These are phyloP conservation scores for Pangasius mekongensis DNA, from an alignment of 2,797 vertebrate species.

Conservation along the genomic window DNA sequence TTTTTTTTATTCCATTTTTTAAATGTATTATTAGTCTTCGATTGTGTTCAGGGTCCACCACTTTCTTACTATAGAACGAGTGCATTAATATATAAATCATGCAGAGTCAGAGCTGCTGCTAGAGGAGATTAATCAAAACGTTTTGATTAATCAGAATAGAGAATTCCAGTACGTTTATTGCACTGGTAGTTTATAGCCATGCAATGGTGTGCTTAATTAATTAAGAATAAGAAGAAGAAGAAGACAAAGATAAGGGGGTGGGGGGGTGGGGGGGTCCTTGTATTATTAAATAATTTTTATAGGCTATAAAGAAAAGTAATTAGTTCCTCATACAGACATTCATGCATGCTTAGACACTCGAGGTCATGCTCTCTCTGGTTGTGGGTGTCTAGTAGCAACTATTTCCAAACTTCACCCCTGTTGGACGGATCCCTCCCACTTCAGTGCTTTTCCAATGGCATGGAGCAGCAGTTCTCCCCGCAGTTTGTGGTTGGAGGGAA, in stretches of 20 bases:
- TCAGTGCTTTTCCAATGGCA: constrained; percentile 58
- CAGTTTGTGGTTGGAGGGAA: constrained; percentile 81
- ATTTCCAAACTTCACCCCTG: constrained; percentile 63
- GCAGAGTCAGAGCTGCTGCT: background rate
- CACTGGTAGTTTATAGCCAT: background rate
- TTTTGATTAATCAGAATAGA: background rate
- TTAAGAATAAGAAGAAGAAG: background rate
- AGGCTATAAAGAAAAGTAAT: background rate
- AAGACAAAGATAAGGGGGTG: too few species aligned
- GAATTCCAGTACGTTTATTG: background rate
- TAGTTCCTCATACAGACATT: background rate
- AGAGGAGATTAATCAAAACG: background rate
- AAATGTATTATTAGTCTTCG: background rate
- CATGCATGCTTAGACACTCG: background rate
- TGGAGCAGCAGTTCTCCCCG: constrained; percentile 66
- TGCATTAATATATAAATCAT: background rate
- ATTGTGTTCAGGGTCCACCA: background rate
- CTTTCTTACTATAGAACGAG: background rate
- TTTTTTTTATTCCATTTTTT: background rate
- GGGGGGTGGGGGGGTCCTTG: too few species aligned
- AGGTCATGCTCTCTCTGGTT: constrained; percentile 32
- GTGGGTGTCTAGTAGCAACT: constrained; percentile 56
- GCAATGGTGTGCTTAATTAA: background rate
- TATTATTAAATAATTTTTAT: background rate
- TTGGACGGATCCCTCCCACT: constrained; percentile 65